Evolutionary conservation across 2,113 vertebrate genomes (phyloP), one percentile per base, ranked within the genome.

Genomic region (Melanerpes aurifrons): DNA sequence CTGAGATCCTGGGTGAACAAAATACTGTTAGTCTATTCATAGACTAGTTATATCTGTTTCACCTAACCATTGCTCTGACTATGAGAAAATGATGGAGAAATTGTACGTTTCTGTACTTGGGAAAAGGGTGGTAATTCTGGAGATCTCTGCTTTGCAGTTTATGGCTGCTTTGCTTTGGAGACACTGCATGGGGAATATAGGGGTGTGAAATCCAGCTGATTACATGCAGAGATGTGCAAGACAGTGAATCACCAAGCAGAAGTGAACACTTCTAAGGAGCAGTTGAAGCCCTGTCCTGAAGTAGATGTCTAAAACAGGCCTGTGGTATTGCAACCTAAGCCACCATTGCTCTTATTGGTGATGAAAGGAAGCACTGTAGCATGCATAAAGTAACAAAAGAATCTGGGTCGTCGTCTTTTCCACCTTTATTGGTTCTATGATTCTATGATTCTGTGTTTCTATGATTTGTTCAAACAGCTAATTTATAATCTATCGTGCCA

Each of bases 141-240:
- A 35, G 12, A 86, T 70, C 15, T 48, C n/a, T 31, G 22, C 72
- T 81, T 87, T 48, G 29, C 5, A 73, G 19, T 45, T 86, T 70
- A 88, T n/a, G 28, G 10, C 15, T 88, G 37, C 32, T 93, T 94
- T 90, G 31, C 86, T 77, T 57, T 92, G 47, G 37, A 91, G 57
- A 32, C 25, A 48, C 22, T 74, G 53, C 26, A 48, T 68, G 31
- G 45, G 25, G n/a, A 89, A 70, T 62, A 56, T 5, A 78, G 72
- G 56, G 18, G 24, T 47, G n/a, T 63, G 59, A 85, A 91, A 95
- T 87, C 28, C 75, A 82, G 10, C 20, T 73, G 63, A 85, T 79
- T 89, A 56, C 20, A 32, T 63, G n/a, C 29, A 85, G 50, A 89
- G 87, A 76, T 56, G 22, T 89, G 56, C 31, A 85, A 62, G 25